Percentiles rank a stretch among this genome's conserved stretches.
Evolutionary conservation across 2,797 vertebrate species (phyloP).

Genomic region (Pelochelys cantorii): DNA sequence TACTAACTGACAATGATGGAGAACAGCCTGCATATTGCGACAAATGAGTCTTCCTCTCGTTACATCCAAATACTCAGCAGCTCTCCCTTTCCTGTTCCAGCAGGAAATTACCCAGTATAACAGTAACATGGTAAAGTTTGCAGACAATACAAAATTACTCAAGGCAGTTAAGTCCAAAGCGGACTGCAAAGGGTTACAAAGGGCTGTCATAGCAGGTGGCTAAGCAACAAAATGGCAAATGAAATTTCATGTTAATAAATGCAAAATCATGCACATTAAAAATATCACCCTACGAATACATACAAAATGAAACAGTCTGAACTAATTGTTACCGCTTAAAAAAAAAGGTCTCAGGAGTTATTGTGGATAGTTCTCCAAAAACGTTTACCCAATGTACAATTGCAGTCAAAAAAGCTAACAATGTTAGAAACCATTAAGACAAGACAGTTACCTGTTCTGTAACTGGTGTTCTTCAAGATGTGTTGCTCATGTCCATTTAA

Average conservation of each 20-base stretch:
- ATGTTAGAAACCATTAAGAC: background rate
- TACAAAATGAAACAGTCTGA: background rate
- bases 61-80: background rate
- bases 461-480: too few species aligned
- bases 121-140: background rate
- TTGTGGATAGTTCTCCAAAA: background rate
- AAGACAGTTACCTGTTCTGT: too few species aligned
- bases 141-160: background rate
- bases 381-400: background rate
- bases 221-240: background rate
- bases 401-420: background rate
- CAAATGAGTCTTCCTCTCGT: slow-evolving; percentile 7
- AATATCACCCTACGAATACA: background rate
- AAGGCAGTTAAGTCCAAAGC: background rate
- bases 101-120: background rate
- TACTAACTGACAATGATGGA: background rate
- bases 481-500: too few species aligned
- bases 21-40: background rate
- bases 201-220: background rate
- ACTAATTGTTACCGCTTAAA: background rate
- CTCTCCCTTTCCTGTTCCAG: background rate
- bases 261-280: background rate
- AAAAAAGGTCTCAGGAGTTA: background rate
- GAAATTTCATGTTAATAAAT: background rate
- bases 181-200: background rate